Evolutionary conservation across 2,113 vertebrate genomes (phyloP).

Genomic region (Cephalopterus ornatus): DNA sequence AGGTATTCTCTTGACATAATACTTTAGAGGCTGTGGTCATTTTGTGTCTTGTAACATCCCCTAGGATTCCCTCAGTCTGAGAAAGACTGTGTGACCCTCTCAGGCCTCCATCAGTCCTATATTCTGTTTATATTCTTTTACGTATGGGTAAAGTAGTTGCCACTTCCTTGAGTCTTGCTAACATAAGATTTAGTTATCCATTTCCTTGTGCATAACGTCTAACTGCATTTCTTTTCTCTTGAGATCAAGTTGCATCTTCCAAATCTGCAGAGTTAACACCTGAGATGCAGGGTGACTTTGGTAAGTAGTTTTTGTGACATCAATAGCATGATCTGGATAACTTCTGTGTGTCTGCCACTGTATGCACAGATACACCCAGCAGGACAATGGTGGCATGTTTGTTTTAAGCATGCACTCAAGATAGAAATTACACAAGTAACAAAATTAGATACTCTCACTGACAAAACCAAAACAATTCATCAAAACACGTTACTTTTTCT

Average conservation of each 20-base stretch:
- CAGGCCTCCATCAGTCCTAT: not conserved
- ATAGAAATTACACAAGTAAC: not conserved
- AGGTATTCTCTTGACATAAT: not conserved
- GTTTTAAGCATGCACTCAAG: not conserved
- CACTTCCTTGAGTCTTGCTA: not conserved
- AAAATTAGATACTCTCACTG: not conserved
- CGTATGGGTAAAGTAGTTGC: not conserved
- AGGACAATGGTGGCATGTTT: fast-evolving
- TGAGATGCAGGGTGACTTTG: not conserved
- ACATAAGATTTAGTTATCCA: not conserved
- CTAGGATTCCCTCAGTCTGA: not conserved
- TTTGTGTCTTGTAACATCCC: not conserved
- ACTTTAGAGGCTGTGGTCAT: not conserved
- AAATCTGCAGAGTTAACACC: not conserved
- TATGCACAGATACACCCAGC: not conserved
- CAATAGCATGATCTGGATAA: not conserved
- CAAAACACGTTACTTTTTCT: not conserved
- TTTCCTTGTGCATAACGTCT: not conserved
- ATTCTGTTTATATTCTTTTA: not conserved
- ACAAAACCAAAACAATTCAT: not conserved
- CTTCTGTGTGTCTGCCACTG: not conserved
- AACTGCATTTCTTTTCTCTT: not conserved
- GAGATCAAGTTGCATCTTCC: not conserved
- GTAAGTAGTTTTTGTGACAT: not conserved
- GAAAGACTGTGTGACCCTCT: not conserved